phyloP scores from a whole-genome alignment of 2,888 invertebrate species.

The Drosophila borealis region DNA sequence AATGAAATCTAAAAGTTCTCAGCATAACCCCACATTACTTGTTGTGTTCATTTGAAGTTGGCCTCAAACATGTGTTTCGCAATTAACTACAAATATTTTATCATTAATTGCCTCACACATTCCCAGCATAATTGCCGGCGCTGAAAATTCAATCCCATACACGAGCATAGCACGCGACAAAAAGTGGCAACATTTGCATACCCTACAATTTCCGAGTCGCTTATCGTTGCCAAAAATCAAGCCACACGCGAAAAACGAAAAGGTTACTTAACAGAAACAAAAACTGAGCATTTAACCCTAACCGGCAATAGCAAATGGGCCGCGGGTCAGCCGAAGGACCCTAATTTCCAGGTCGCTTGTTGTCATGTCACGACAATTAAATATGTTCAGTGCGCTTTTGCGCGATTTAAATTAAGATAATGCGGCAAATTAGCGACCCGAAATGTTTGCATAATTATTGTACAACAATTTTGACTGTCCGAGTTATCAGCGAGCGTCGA shows the following conservation, averaged over 20 bases:
- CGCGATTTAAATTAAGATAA: constrained; percentile 82
- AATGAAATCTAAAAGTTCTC: no score
- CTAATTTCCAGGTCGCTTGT: constrained; percentile 69
- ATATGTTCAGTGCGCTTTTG: constrained; percentile 71
- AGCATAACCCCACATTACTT: no score
- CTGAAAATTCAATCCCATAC: constrained; percentile 59
- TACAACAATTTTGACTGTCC: constrained; percentile 60
- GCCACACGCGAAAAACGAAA: constrained; percentile 53
- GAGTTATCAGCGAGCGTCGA: constrained; percentile 76
- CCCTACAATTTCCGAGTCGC: constrained; percentile 70
- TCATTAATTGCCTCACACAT: constrained; percentile 63
- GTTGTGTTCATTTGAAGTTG: not conserved
- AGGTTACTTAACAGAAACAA: constrained; percentile 1
- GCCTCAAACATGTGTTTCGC: constrained; percentile 35
- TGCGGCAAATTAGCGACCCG: constrained; percentile 82
- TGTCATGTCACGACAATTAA: constrained; percentile 78
- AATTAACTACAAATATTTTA: constrained; percentile 70
- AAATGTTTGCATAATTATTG: constrained; percentile 77
- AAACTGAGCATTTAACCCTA: constrained; percentile 53
- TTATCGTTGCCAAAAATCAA: constrained; percentile 76
- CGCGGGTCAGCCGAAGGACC: constrained; percentile 53
- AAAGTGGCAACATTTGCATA: constrained; percentile 68
- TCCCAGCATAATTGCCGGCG: constrained; percentile 70
- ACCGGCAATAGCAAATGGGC: constrained; percentile 15
- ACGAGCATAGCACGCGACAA: constrained; percentile 60